Evolutionary conservation across 2,113 vertebrate genomes (phyloP), one percentile per base, ranked within the genome.

Genomic region (Stegostoma tigrinum): DNA sequence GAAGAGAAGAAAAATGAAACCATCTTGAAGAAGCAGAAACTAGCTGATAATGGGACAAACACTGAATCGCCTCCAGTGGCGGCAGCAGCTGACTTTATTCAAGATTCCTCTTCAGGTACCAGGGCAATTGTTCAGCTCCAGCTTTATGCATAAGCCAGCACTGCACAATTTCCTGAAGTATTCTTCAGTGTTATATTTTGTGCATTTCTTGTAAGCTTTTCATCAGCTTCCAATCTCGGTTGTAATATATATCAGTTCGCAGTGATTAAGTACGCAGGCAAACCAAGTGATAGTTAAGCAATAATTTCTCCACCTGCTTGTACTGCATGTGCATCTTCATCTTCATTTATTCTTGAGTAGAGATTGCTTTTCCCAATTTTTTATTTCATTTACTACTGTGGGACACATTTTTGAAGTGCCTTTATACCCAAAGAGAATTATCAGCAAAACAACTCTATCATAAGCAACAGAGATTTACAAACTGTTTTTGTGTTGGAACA

Each of bases 51-150:
- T 30, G 97, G 97, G 96, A 90, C 96, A 78, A 97, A 97, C 96
- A 96, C 3, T 96, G 97, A 97, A 96, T 96, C 96, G 96, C 86
- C 96, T 96, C 30, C 96, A 96, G 95, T 96, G 64, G 0, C 97
- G 64, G 0, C 97, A 48, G 0, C 96, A 96, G 61, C 96, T 96
- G 97, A 97, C 96, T 96, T 96, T 96, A 97, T 96, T 95, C 90
- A 96, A 48, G 66, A 96, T 95, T 61, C 96, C n/a, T 97, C 96
- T 97, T 96, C 97, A 97, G 98, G 98, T 98, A 98, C 96, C n/a
- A 52, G 64, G 7, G 55, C 48, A 55, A 4, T 83, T 75, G 24
- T 42, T 93, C 66, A 93, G 34, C n/a, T 93, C 89, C 2, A 67
- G 19, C 89, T 66, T 19, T 38, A 66, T 21, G 23, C 0, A 38